A percentile compares a stretch with the other conserved stretches of the same genome.
These are phyloP conservation scores for Alouatta palliata DNA, from an alignment of 2,113 vertebrate genomes.

Conservation along the genomic window DNA sequence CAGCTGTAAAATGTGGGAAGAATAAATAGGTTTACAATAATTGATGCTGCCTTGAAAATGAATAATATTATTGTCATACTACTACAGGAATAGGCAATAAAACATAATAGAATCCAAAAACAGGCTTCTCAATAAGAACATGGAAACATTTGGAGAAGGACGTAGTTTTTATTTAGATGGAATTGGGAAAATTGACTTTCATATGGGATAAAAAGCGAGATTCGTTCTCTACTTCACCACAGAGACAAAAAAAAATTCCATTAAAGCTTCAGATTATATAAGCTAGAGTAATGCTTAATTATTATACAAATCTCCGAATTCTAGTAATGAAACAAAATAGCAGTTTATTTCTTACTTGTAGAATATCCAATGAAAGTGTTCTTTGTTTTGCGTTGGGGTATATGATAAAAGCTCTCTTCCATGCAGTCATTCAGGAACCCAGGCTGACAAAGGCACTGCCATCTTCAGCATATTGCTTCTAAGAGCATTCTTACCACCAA, in stretches of 20 bases:
- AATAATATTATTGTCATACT: neutral
- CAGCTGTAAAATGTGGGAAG: neutral
- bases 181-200: neutral
- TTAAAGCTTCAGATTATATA: neutral
- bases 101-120: neutral
- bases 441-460: neutral
- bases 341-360: neutral
- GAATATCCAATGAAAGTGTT: neutral
- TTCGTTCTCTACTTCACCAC: neutral
- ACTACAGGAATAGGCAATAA: neutral
- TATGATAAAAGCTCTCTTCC: too few relatives aligned
- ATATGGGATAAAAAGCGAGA: neutral
- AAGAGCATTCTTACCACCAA: neutral
- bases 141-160: neutral
- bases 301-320: neutral
- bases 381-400: accelerated
- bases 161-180: neutral
- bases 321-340: neutral
- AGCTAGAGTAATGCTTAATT: neutral
- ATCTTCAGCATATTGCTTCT: neutral
- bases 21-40: neutral
- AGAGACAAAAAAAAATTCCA: neutral
- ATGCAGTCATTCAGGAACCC: accelerated
- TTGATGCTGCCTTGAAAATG: neutral
- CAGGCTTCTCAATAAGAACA: neutral